Percentiles rank a stretch among this genome's conserved stretches.
Conservation (phyloP, 2,797 vertebrate genomes). For the Helarctos malayanus region DNA sequence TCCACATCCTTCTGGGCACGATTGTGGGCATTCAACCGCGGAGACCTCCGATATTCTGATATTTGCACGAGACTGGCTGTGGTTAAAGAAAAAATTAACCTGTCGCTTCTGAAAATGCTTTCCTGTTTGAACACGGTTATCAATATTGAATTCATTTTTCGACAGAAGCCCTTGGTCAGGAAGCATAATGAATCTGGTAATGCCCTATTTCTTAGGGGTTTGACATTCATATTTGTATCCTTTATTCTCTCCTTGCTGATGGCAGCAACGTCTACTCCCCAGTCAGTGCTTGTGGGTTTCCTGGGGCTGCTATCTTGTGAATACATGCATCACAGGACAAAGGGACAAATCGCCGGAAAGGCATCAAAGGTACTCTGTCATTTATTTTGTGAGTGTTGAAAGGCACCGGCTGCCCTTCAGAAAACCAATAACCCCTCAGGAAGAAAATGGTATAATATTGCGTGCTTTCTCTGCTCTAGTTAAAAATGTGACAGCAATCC, state of each 20-base stretch:
- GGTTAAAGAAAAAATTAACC: conserved; percentile 4
- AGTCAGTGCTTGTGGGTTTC: conserved; percentile 41
- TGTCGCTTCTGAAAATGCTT: not conserved
- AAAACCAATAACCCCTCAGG: conserved; percentile 53
- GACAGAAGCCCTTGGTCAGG: not conserved
- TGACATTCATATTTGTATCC: conserved; percentile 25
- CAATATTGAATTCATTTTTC: not conserved
- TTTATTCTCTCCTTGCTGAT: conserved; percentile 10
- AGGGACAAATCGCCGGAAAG: not conserved
- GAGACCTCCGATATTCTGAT: not conserved
- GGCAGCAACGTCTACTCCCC: not conserved
- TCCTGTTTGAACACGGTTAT: not conserved
- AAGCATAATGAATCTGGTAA: not conserved
- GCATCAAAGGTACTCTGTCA: not conserved
- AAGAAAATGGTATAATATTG: not conserved
- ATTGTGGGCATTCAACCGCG: not conserved
- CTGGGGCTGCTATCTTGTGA: conserved; percentile 6
- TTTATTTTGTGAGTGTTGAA: conserved; percentile 18
- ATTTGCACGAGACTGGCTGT: not conserved
- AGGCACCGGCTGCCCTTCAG: conserved; percentile 42
- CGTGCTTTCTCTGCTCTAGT: not conserved
- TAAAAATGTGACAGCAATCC: not conserved
- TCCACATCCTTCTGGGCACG: not conserved
- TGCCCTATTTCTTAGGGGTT: not conserved
- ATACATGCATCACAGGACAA: not conserved